Conservation (phyloP, 2,113 vertebrate genomes). For the Scomber japonicus region DNA sequence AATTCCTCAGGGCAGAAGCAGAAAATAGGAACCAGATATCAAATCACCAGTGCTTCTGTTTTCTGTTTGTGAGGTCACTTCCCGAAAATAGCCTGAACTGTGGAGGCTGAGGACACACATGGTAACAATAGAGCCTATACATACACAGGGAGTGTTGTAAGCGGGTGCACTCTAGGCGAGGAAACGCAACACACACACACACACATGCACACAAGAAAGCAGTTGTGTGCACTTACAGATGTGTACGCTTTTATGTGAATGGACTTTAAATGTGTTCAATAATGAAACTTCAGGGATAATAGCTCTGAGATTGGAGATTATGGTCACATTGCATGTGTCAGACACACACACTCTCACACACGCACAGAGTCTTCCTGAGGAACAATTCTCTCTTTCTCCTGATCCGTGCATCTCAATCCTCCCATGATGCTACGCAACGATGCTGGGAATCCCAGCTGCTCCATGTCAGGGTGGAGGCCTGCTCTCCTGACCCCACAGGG, state of each 20-base stretch:
- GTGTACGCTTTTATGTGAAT: neutral
- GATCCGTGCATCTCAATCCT: slow-evolving; percentile 23
- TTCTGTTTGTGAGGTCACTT: slow-evolving; percentile 73
- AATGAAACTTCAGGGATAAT: slow-evolving; percentile 10
- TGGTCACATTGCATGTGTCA: slow-evolving; percentile 28
- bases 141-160: slow-evolving; percentile 7
- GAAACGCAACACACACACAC: neutral
- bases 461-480: slow-evolving; percentile 56
- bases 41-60: slow-evolving; percentile 61
- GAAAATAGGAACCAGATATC: slow-evolving; percentile 45
- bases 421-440: slow-evolving; percentile 29
- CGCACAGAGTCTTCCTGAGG: slow-evolving; percentile 24
- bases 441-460: slow-evolving; percentile 64
- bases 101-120: slow-evolving; percentile 55
- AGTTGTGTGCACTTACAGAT: slow-evolving; percentile 11
- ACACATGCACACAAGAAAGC: slow-evolving; percentile 7
- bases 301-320: slow-evolving; percentile 15
- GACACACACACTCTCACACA: slow-evolving; percentile 18
- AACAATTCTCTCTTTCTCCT: slow-evolving; percentile 73
- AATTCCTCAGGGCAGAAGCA: slow-evolving; percentile 10
- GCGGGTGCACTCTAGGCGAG: neutral
- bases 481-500: slow-evolving; percentile 48
- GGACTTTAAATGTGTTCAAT: slow-evolving; percentile 4
- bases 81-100: slow-evolving; percentile 64
- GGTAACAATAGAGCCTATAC: slow-evolving; percentile 68